Percentiles rank a stretch among this genome's conserved stretches.
phyloP scores from a whole-genome alignment of 2,797 vertebrate species.

The Argya squamiceps region DNA sequence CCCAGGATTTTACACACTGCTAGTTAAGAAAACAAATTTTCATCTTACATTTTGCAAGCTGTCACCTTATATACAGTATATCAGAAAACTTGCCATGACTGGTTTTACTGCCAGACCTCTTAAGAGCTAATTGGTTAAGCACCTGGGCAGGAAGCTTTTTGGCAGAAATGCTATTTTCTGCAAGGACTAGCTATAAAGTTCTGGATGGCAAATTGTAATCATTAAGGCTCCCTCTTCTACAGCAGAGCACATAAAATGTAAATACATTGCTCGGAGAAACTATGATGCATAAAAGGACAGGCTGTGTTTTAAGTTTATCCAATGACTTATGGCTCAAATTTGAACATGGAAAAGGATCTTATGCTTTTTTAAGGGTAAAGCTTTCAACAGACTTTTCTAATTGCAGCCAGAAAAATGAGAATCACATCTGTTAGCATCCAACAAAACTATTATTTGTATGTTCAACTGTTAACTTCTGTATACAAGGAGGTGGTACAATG shows the following conservation, averaged over 20 bases:
- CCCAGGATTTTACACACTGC: constrained; percentile 76
- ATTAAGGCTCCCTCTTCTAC: constrained; percentile 60
- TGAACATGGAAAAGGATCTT: constrained; percentile 59
- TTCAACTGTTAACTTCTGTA: constrained; percentile 1
- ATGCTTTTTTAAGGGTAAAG: constrained; percentile 49
- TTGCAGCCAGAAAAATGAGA: constrained; percentile 58
- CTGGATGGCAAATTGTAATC: constrained; percentile 85
- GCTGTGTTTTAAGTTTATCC: constrained; percentile 63
- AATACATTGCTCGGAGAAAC: constrained; percentile 63
- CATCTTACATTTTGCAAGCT: constrained; percentile 78
- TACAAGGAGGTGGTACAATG: neutral
- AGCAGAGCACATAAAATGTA: constrained; percentile 66
- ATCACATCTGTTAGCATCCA: constrained; percentile 52
- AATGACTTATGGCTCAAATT: constrained; percentile 59
- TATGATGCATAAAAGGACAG: constrained; percentile 30
- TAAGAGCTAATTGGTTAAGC: constrained; percentile 81
- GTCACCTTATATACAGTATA: constrained; percentile 77
- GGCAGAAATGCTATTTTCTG: constrained; percentile 80
- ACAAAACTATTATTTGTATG: constrained; percentile 2
- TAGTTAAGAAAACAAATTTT: constrained; percentile 81
- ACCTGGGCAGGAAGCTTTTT: constrained; percentile 86
- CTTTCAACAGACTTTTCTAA: constrained; percentile 64
- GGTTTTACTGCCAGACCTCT: constrained; percentile 78
- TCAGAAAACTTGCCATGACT: constrained; percentile 74
- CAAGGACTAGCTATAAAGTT: constrained; percentile 76